Conservation (phyloP, 2,113 vertebrate species). For the Phasianus colchicus region DNA sequence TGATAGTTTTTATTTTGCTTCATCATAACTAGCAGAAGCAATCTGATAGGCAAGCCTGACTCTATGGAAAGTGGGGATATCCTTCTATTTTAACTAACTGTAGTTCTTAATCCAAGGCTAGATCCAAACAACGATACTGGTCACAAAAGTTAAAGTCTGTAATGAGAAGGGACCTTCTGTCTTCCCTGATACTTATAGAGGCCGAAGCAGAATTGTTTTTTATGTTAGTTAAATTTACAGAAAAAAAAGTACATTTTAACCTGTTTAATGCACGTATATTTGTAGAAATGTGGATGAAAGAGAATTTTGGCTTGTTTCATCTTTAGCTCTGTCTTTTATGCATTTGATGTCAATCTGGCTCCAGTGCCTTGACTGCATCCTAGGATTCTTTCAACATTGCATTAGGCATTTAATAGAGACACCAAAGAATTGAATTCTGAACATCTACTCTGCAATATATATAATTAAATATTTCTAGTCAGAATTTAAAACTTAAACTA, state of each 20-base stretch:
- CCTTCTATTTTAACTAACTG: neutral
- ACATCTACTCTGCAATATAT: neutral
- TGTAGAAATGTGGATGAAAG: neutral
- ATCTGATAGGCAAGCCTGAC: neutral
- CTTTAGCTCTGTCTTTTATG: neutral
- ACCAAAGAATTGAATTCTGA: neutral
- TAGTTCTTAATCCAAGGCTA: neutral
- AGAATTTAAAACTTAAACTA: neutral
- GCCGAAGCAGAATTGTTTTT: neutral
- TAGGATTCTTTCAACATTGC: neutral
- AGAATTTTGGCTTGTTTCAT: neutral
- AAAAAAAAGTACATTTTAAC: neutral
- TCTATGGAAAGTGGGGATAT: neutral
- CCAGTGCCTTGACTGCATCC: rapidly evolving
- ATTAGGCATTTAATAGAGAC: neutral
- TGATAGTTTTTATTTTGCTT: neutral
- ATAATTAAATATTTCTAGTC: neutral
- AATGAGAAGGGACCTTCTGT: neutral
- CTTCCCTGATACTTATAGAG: neutral
- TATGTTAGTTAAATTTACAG: neutral
- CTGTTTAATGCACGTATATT: neutral
- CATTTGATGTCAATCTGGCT: neutral
- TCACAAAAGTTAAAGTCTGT: neutral
- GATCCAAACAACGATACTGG: neutral
- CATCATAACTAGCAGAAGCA: neutral